Base-by-base conservation (phyloP, 2,797 vertebrate genomes). In the Darevskia mixta region DNA sequence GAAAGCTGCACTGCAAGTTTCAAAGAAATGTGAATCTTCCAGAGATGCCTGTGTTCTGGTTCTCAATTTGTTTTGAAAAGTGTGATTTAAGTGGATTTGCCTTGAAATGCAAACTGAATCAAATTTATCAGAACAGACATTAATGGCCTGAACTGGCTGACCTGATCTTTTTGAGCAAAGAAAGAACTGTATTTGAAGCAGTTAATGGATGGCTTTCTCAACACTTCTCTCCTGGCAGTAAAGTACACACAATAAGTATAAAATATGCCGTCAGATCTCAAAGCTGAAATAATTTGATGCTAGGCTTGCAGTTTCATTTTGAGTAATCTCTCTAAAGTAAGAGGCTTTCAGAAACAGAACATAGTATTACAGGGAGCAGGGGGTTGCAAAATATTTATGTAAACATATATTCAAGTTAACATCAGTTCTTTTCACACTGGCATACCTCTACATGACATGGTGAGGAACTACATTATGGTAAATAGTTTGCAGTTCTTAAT, bases 151-250 rank as follows among this genome's bases (percentile, higher is more conserved):
- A 90, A 91, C 92, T 86, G 77, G 45, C 75, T 87, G 58, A 87
- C 88, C 91, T 90, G 92, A 85, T 85, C 87, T 91, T 94, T 90
- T 45, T 43, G 72, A 76, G 88, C 85, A 92, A 78, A 89, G 80
- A 90, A 86, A 89, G 73, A 85, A 43, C 85, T 73, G 80, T 82
- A 58, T 45, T 87, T 79, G 78, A 86, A 92, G 64, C 43, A 93
- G 86, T 58, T 72, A 38, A 25, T 76, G 17, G 82, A 84, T 75
- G 76, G 75, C 81, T 86, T 3, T 0, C 78, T 45, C 78, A 84
- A 78, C 0, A 75, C 55, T 90, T 87, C 76, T 92, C 79, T 69
- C 15, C 38, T 75, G 49, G 55, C 20, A 25, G 69, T 84, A 93
- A 89, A 79, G 82, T 9, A 4, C 17, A n/a, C 72, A 64, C 9